phyloP scores from a whole-genome alignment of 53 echinoderm and acorn worm genomes.

The Holothuria leucospilota region DNA sequence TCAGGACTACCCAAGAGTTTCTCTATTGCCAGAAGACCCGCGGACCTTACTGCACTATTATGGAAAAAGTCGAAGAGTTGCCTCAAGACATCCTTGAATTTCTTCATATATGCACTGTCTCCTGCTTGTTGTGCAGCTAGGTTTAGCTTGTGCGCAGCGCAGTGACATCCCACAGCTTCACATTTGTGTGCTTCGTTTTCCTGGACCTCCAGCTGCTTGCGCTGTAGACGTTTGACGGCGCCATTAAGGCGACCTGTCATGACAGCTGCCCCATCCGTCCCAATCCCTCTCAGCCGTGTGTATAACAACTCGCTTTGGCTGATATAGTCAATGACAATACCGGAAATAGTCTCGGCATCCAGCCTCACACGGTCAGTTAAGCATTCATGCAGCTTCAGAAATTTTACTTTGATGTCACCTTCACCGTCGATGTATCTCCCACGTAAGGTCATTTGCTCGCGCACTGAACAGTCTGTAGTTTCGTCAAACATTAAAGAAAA shows the following conservation, averaged over 20 bases:
- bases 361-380: constrained; percentile 2
- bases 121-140: constrained; percentile 65
- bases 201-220: constrained; percentile 55
- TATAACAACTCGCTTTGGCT: constrained; percentile 22
- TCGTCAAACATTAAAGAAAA: constrained; percentile 51
- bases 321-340: constrained; percentile 11
- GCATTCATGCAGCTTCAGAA: constrained; percentile 33
- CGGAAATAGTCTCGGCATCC: background rate
- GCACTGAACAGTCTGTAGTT: constrained; percentile 44
- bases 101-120: constrained; percentile 54
- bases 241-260: constrained; percentile 68
- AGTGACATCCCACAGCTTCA: constrained; percentile 54
- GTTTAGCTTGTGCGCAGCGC: constrained; percentile 64
- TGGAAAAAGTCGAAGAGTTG: constrained; percentile 66
- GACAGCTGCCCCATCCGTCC: constrained; percentile 72
- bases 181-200: constrained; percentile 17
- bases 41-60: constrained; percentile 61
- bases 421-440: constrained; percentile 4
- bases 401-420: constrained; percentile 30
- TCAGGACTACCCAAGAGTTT: constrained; percentile 43
- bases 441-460: constrained; percentile 32
- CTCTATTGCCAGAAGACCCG: constrained; percentile 43
- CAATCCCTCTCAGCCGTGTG: constrained; percentile 53
- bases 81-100: constrained; percentile 44
- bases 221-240: constrained; percentile 53